These are phyloP conservation scores for Melanogrammus aeglefinus DNA, from an alignment of 2,797 vertebrate genomes.

Conservation along the genomic window DNA sequence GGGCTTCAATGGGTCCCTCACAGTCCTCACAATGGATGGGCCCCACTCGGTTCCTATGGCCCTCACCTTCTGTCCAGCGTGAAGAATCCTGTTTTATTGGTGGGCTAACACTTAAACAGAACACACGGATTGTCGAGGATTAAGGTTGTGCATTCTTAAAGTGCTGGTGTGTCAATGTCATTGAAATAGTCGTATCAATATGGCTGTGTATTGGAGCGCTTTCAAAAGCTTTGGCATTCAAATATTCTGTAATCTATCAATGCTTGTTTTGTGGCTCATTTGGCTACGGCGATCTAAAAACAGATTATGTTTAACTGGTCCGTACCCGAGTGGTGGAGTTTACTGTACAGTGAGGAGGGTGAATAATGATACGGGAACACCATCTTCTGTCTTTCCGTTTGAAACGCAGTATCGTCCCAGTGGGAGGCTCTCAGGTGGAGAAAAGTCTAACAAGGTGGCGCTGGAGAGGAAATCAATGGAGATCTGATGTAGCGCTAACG, in stretches of 20 bases:
- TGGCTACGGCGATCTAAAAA: background rate
- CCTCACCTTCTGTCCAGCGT: background rate
- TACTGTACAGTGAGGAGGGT: no score
- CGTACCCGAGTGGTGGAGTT: no score
- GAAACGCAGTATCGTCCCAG: no score
- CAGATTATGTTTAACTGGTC: no score
- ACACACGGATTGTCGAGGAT: no score
- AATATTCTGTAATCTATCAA: background rate
- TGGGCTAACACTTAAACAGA: no score
- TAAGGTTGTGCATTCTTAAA: no score
- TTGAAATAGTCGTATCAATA: background rate
- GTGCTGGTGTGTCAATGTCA: no score
- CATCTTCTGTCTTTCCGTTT: no score
- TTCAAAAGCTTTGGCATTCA: background rate
- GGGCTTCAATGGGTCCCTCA: background rate
- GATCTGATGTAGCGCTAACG: background rate
- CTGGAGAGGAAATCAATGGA: conserved; percentile 28
- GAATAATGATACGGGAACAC: no score
- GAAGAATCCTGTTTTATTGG: no score
- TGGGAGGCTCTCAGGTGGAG: background rate
- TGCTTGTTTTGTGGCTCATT: background rate
- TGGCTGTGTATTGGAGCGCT: background rate
- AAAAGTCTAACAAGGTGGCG: background rate
- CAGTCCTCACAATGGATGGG: background rate
- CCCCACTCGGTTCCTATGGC: background rate